Percentiles rank a stretch among this genome's conserved stretches.
Evolutionary conservation across 2,113 vertebrate species (phyloP).

Genomic region (Cavia aperea): DNA sequence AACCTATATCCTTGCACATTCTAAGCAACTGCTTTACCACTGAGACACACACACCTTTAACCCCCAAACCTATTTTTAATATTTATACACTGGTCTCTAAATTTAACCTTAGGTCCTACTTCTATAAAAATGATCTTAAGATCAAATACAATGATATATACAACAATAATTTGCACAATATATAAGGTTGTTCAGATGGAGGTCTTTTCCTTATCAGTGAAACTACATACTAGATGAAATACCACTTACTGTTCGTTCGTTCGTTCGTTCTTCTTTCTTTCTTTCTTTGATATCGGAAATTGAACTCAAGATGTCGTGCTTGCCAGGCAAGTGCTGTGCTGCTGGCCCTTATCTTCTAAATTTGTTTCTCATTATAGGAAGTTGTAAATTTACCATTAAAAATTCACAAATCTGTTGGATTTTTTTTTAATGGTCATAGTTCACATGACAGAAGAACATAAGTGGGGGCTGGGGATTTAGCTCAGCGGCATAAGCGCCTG

Average conservation of each 20-base stretch:
- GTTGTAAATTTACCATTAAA: not conserved
- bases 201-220: slow-evolving; percentile 1
- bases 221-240: not conserved
- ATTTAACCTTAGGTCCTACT: not conserved
- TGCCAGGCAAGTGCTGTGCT: too few relatives aligned
- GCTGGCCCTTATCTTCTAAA: not conserved
- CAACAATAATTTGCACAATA: not conserved
- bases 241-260: too few relatives aligned
- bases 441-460: not conserved
- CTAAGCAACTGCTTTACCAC: not conserved
- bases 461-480: too few relatives aligned
- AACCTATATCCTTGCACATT: not conserved
- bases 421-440: not conserved
- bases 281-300: too few relatives aligned
- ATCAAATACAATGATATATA: not conserved
- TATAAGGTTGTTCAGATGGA: not conserved
- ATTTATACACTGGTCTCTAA: not conserved
- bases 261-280: too few relatives aligned
- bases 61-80: not conserved
- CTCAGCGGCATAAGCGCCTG: too few relatives aligned
- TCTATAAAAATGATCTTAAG: not conserved
- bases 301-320: too few relatives aligned
- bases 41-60: not conserved
- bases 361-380: not conserved
- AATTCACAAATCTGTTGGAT: not conserved